Evolutionary conservation across 2,888 invertebrate species (phyloP).

Genomic region (Cephus pygmeus): DNA sequence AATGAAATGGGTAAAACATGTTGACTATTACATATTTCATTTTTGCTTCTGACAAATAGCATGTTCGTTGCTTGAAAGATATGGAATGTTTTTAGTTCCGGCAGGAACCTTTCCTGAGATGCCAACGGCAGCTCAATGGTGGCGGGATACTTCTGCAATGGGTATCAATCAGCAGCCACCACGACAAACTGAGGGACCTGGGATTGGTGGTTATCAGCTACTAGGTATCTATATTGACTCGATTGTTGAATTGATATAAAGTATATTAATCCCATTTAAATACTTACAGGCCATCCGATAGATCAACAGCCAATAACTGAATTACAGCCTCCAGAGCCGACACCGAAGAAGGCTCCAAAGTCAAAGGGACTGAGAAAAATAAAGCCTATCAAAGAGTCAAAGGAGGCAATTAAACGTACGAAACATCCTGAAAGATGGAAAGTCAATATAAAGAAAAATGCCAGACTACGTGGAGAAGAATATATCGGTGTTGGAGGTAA

Average conservation of each 20-base stretch:
- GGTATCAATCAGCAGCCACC: background rate
- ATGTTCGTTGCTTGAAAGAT: background rate
- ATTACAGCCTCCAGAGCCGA: background rate
- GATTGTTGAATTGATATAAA: background rate
- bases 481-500: constrained; percentile 50
- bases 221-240: constrained; percentile 6
- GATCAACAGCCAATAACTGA: constrained; percentile 9
- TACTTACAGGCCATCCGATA: constrained; percentile 12
- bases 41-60: background rate
- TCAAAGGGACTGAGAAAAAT: constrained; percentile 14
- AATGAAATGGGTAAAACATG: constrained; percentile 20
- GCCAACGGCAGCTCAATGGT: constrained; percentile 23
- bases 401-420: constrained; percentile 29
- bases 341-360: constrained; percentile 15
- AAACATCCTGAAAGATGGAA: constrained; percentile 50
- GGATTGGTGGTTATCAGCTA: constrained; percentile 15
- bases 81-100: background rate
- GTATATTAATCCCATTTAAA: background rate
- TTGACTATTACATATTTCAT: background rate
- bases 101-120: constrained; percentile 15
- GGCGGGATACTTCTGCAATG: constrained; percentile 16
- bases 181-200: constrained; percentile 14
- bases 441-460: constrained; percentile 50
- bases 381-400: constrained; percentile 18
- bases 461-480: constrained; percentile 45